phyloP scores from a whole-genome alignment of 2,888 invertebrate species.

The Harpagoxenus sublaevis region DNA sequence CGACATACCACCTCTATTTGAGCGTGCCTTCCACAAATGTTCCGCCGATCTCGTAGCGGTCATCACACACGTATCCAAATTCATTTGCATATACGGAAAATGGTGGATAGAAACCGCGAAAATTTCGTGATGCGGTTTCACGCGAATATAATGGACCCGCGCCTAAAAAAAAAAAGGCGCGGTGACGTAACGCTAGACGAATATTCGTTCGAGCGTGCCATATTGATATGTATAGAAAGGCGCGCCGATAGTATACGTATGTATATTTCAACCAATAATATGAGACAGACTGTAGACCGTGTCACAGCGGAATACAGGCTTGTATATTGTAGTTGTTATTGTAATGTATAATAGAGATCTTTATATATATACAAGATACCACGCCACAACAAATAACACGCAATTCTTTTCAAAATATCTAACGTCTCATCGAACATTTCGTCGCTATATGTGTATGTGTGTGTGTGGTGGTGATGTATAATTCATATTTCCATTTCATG shows the following conservation, averaged over 20 bases:
- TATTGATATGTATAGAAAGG: constrained; percentile 47
- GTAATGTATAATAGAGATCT: constrained; percentile 37
- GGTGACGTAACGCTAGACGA: constrained; percentile 49
- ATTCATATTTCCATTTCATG: constrained; percentile 32
- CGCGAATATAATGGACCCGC: constrained; percentile 54
- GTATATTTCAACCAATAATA: constrained; percentile 33
- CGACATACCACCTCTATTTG: constrained; percentile 62
- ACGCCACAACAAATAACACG: constrained; percentile 25
- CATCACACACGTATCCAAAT: constrained; percentile 68
- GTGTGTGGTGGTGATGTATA: constrained; percentile 6
- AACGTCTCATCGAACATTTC: constrained; percentile 31
- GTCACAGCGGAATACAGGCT: background rate
- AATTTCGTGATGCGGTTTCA: constrained; percentile 60
- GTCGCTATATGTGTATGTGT: background rate
- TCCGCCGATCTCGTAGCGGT: constrained; percentile 74
- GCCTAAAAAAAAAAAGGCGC: constrained; percentile 42
- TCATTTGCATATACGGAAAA: constrained; percentile 77
- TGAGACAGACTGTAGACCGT: background rate
- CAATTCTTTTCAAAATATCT: constrained; percentile 28
- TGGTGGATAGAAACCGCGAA: constrained; percentile 51
- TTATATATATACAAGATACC: background rate
- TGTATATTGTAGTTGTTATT: background rate
- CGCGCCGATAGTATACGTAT: background rate
- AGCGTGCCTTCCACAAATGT: constrained; percentile 64
- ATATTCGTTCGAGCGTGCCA: constrained; percentile 47